Conservation (phyloP, 2,888 invertebrate species). For the Heteromurus nitidus region DNA sequence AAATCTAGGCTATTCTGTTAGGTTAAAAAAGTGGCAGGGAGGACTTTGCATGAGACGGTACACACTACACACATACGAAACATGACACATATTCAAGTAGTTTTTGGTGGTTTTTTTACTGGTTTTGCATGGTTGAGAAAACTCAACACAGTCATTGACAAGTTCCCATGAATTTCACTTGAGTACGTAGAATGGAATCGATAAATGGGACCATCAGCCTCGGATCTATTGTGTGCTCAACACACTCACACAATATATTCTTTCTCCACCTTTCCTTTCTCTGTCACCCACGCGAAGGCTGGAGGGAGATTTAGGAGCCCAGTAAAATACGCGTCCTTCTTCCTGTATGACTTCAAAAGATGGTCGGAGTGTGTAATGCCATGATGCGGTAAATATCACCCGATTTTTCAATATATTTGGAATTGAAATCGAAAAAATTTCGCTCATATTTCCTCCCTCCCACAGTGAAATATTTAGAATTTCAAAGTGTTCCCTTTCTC, state of each 20-base stretch:
- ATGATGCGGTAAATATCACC: constrained; percentile 64
- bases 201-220: background rate
- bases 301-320: background rate
- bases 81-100: background rate
- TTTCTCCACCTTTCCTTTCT: background rate
- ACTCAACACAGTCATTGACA: constrained; percentile 29
- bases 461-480: constrained; percentile 46
- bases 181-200: background rate
- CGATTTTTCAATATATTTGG: constrained; percentile 67
- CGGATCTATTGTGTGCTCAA: background rate
- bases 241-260: background rate
- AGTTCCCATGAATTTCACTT: constrained; percentile 12
- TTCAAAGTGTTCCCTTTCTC: constrained; percentile 34
- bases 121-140: constrained; percentile 45
- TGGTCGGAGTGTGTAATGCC: background rate
- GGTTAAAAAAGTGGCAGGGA: too few species aligned
- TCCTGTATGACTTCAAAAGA: background rate
- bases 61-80: too few species aligned
- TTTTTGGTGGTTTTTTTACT: constrained; percentile 23
- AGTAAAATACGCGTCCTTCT: background rate
- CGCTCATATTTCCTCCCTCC: constrained; percentile 63
- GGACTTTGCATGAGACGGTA: too few species aligned
- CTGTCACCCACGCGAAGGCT: background rate
- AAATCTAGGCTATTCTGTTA: too few species aligned
- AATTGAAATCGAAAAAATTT: constrained; percentile 70